These are phyloP conservation scores for Anolis sagrei DNA, from an alignment of 2,113 vertebrate genomes.

Conservation along the genomic window DNA sequence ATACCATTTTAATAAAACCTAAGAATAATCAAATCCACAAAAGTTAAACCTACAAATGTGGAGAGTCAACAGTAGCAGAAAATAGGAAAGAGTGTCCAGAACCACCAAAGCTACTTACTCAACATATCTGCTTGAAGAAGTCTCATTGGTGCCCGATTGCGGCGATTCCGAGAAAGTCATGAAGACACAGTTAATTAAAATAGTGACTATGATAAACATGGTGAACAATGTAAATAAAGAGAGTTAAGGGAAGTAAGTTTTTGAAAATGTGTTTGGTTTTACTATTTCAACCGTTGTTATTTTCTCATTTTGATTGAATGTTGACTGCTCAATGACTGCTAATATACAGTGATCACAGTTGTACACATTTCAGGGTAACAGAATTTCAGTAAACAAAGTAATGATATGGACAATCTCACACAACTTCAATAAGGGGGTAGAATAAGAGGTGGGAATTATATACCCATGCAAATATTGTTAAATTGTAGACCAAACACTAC, in stretches of 20 bases:
- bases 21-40: too few relatives aligned
- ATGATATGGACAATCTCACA: not conserved
- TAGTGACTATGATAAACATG: slow-evolving; percentile 92
- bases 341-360: not conserved
- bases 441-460: too few relatives aligned
- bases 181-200: slow-evolving; percentile 94
- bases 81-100: not conserved
- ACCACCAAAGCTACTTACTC: slow-evolving; percentile 86
- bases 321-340: too few relatives aligned
- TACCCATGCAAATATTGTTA: too few relatives aligned
- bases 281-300: not conserved
- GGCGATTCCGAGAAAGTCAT: slow-evolving; percentile 85
- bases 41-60: too few relatives aligned
- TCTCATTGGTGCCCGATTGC: slow-evolving; percentile 39
- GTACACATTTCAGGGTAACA: not conserved
- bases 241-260: slow-evolving; percentile 83
- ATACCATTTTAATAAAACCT: too few relatives aligned
- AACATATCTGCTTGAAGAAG: slow-evolving; percentile 77
- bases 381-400: not conserved
- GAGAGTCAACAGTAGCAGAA: too few relatives aligned
- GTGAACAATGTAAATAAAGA: slow-evolving; percentile 86
- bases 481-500: too few relatives aligned
- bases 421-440: too few relatives aligned
- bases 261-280: not conserved
- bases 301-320: not conserved